Evolutionary conservation across 2,113 vertebrate species (phyloP).

Genomic region (Ptyas mucosa): DNA sequence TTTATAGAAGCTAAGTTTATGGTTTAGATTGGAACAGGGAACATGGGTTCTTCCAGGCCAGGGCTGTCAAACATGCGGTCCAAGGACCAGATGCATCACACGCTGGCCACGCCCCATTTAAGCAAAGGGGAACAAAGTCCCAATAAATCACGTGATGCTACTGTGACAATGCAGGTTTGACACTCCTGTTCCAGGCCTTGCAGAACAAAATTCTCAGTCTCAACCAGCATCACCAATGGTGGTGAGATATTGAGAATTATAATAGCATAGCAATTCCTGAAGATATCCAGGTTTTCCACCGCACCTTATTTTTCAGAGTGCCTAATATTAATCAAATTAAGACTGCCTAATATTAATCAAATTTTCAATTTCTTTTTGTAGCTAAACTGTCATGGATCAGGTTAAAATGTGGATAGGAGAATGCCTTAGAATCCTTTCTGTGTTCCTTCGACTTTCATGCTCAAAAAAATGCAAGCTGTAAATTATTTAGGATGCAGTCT

Average conservation of each 20-base stretch:
- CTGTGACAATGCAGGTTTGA: no score
- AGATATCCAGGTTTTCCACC: not conserved
- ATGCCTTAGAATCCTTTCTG: not conserved
- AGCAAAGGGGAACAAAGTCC: no score
- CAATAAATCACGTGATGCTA: no score
- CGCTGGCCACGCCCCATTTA: no score
- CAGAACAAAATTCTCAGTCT: not conserved
- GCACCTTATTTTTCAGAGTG: not conserved
- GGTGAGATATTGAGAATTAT: not conserved
- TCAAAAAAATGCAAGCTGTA: not conserved
- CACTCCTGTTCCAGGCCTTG: not conserved
- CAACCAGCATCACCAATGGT: not conserved
- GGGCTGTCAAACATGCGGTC: no score
- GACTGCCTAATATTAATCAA: not conserved
- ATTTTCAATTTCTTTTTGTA: not conserved
- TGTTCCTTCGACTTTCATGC: not conserved
- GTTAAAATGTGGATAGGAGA: not conserved
- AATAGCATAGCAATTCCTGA: not conserved
- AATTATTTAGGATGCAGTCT: not conserved
- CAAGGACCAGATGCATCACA: no score
- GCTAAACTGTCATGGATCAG: not conserved
- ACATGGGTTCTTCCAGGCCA: not conserved
- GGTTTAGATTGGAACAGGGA: not conserved
- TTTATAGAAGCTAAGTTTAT: not conserved
- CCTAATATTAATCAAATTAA: not conserved